Percentiles rank a stretch among this genome's conserved stretches.
Conservation (phyloP, 2,888 invertebrate species). For the Tipula lateralis region DNA sequence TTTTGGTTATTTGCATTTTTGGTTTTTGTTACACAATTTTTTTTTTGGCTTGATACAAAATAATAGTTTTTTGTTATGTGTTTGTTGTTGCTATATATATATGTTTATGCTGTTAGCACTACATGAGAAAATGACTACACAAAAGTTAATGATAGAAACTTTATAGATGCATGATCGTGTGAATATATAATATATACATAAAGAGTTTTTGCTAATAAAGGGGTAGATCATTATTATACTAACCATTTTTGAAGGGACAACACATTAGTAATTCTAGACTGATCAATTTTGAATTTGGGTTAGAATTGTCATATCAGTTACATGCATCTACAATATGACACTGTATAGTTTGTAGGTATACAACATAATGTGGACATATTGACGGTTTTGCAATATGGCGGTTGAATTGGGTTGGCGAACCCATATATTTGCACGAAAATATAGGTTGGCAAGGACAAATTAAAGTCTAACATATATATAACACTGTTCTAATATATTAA, state of each 20-base stretch:
- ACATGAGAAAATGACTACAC: background rate
- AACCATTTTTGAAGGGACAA: background rate
- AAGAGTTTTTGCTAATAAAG: background rate
- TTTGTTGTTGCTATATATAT: background rate
- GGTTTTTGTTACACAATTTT: background rate
- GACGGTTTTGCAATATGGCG: background rate
- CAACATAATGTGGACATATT: background rate
- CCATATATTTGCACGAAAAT: background rate
- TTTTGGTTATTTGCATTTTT: constrained; percentile 27
- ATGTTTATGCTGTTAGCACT: background rate
- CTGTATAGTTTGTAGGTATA: background rate
- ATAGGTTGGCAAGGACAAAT: background rate
- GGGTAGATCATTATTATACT: background rate
- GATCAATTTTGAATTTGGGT: background rate
- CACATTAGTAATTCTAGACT: background rate
- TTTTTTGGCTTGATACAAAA: background rate
- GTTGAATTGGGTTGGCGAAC: background rate
- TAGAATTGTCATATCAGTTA: background rate
- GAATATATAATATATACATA: background rate
- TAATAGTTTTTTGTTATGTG: background rate
- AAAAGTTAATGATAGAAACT: background rate
- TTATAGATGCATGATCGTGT: background rate
- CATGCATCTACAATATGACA: background rate
- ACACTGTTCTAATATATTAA: no score
- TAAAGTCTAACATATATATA: no score